Conservation (phyloP, 2,797 vertebrate genomes). For the Dendrocincla fuliginosa region DNA sequence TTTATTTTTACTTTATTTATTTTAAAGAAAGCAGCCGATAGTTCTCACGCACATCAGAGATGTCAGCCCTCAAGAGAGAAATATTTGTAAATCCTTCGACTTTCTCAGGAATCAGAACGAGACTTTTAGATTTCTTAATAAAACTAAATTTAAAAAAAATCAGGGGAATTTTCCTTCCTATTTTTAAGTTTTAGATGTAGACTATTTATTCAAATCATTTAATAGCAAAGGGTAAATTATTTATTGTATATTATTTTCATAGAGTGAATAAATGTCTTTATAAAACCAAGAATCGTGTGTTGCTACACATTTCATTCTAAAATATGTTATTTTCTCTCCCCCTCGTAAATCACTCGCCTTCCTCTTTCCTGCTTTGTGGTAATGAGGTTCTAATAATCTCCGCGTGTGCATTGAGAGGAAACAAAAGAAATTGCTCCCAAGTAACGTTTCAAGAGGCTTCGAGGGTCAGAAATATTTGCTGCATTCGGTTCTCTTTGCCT, state of each 20-base stretch:
- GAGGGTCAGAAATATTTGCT: not conserved
- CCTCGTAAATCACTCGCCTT: not conserved
- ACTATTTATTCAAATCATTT: constrained; percentile 99
- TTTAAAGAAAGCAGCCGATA: not conserved
- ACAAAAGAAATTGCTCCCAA: constrained; percentile 12
- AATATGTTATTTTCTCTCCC: not conserved
- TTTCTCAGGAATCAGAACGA: constrained; percentile 82
- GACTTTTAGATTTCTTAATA: constrained; percentile 79
- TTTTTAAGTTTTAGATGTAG: constrained; percentile 90
- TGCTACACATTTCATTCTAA: not conserved
- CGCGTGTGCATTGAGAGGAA: not conserved
- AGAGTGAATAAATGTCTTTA: constrained; percentile 90
- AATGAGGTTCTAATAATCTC: not conserved
- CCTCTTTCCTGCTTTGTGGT: not conserved
- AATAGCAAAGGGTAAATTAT: constrained; percentile 96
- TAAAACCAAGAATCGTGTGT: constrained; percentile 66
- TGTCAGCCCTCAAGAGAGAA: constrained; percentile 34
- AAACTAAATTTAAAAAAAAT: not conserved
- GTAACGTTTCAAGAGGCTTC: not conserved
- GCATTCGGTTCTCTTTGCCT: fast-evolving
- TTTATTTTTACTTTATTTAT: constrained; percentile 34
- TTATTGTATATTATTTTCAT: constrained; percentile 99
- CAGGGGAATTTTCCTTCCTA: constrained; percentile 75
- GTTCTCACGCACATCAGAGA: constrained; percentile 11
- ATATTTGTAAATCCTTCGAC: constrained; percentile 77